phyloP scores from a whole-genome alignment of 2,797 vertebrate species.

The Gila robusta region DNA sequence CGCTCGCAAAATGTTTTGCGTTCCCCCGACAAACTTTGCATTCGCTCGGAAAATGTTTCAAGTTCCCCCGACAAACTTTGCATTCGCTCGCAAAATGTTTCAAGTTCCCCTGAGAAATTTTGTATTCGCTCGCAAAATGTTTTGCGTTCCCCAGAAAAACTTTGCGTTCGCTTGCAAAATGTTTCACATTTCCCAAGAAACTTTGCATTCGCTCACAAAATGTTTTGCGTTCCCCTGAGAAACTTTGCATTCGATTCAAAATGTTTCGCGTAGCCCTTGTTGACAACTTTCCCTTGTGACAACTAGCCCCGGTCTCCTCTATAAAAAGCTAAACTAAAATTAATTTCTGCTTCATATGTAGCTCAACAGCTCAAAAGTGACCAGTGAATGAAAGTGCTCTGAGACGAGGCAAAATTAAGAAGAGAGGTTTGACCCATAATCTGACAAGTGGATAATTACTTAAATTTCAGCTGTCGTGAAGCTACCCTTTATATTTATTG shows the following conservation, averaged over 20 bases:
- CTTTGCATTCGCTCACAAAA: no score
- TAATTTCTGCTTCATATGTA: background rate
- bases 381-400: slow-evolving; percentile 36
- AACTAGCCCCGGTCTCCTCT: background rate
- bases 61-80: accelerated
- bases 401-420: slow-evolving; percentile 18
- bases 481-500: slow-evolving; percentile 31
- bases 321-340: background rate
- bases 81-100: no score
- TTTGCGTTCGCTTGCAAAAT: no score
- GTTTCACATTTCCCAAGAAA: no score
- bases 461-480: slow-evolving; percentile 37
- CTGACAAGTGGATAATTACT: slow-evolving; percentile 26
- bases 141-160: no score
- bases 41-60: no score
- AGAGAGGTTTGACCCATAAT: slow-evolving; percentile 20
- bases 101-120: no score
- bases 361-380: background rate
- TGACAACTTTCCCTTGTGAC: background rate
- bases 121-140: no score
- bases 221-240: no score
- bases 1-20: accelerated
- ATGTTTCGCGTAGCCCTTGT: background rate
- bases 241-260: no score
- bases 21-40: accelerated